These are phyloP conservation scores for Shargacucullia verbasci DNA, from an alignment of 2,888 invertebrate genomes.

Conservation along the genomic window DNA sequence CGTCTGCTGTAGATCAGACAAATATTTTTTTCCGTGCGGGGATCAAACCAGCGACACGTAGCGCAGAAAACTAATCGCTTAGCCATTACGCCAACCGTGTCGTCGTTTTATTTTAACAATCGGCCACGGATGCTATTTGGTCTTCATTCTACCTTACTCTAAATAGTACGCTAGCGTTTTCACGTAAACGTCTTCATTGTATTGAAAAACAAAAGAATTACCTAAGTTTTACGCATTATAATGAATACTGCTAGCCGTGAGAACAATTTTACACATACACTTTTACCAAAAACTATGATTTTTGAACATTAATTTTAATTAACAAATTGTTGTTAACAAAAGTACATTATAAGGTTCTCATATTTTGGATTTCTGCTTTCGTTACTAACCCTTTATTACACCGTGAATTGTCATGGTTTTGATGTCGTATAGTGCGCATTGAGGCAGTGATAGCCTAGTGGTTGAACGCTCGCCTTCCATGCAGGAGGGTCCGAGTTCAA, in stretches of 20 bases:
- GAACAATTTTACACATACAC: slow-evolving; percentile 13
- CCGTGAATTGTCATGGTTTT: slow-evolving; percentile 14
- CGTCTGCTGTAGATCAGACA: too few species aligned
- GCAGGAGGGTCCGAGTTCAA: too few species aligned
- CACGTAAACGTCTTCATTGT: slow-evolving; percentile 29
- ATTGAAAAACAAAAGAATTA: slow-evolving; percentile 14
- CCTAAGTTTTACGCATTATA: slow-evolving; percentile 1
- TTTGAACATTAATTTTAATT: slow-evolving; percentile 32
- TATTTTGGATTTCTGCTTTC: slow-evolving; percentile 26
- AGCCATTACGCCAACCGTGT: too few species aligned
- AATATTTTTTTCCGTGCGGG: too few species aligned
- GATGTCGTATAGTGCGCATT: too few species aligned
- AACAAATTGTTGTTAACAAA: slow-evolving; percentile 13
- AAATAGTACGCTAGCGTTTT: slow-evolving; percentile 2
- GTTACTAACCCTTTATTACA: slow-evolving; percentile 13
- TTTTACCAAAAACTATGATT: slow-evolving; percentile 12
- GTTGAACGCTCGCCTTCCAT: too few species aligned
- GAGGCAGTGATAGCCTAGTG: too few species aligned
- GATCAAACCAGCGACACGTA: too few species aligned
- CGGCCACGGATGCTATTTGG: too few species aligned
- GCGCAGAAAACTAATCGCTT: too few species aligned
- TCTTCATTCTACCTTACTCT: background rate
- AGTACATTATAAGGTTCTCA: slow-evolving; percentile 30
- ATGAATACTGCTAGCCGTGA: slow-evolving; percentile 2
- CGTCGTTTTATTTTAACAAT: too few species aligned